These are phyloP conservation scores for Lucilia sericata DNA, from an alignment of 1,140 invertebrate species.

Conservation along the genomic window DNA sequence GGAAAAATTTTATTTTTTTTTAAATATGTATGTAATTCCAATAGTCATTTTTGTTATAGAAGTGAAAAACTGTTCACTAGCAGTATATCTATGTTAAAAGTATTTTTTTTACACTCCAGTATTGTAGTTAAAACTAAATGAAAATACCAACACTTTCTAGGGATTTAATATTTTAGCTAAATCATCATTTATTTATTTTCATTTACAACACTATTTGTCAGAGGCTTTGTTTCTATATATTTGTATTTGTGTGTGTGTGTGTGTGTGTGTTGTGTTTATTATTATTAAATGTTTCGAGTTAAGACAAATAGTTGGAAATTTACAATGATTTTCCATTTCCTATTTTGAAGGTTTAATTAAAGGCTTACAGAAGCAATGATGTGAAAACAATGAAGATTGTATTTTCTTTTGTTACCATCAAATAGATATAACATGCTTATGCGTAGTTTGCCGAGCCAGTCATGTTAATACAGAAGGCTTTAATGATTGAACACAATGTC, in stretches of 20 bases:
- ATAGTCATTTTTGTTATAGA: conserved; percentile 7
- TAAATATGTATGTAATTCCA: conserved; percentile 7
- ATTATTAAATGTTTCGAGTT: neutral
- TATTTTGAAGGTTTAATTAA: conserved; percentile 17
- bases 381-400: neutral
- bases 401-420: neutral
- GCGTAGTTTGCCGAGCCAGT: too few relatives aligned
- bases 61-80: neutral
- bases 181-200: conserved; percentile 20
- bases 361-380: neutral
- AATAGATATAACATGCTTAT: too few relatives aligned
- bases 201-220: neutral
- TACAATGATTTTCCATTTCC: conserved; percentile 1
- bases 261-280: neutral
- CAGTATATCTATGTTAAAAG: neutral
- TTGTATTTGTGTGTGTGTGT: neutral
- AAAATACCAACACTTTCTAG: neutral
- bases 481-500: too few relatives aligned
- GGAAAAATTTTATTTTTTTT: neutral
- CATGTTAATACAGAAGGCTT: too few relatives aligned
- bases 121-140: neutral
- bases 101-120: neutral
- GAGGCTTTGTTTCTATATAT: too few relatives aligned
- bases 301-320: conserved; percentile 1
- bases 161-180: neutral